Conservation (phyloP, 2,113 vertebrate species). For the Sylvietta virens region DNA sequence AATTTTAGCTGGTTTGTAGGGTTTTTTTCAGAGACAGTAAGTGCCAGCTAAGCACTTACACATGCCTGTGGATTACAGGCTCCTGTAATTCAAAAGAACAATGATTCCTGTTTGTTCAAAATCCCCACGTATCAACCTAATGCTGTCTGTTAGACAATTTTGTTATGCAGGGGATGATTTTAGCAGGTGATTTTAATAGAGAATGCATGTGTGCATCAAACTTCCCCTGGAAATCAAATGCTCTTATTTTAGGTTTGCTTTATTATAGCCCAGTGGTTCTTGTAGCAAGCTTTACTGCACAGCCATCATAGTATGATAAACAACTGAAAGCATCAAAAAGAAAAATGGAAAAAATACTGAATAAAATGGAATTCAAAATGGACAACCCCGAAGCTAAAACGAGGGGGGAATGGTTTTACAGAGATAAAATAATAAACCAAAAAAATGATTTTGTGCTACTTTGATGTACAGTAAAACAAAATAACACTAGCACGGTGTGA, state of each 20-base stretch:
- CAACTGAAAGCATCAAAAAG: neutral
- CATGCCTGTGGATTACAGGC: neutral
- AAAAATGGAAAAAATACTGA: neutral
- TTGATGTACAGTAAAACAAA: conserved; percentile 59
- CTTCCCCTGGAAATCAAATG: neutral
- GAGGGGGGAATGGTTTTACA: neutral
- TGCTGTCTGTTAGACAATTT: neutral
- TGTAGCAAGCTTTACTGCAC: neutral
- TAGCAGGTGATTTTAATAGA: neutral
- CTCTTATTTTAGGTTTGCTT: neutral
- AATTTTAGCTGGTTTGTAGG: neutral
- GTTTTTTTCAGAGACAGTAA: neutral
- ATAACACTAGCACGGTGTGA: conserved; percentile 19
- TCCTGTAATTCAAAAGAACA: neutral
- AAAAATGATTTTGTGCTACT: conserved; percentile 44
- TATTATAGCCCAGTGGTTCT: neutral
- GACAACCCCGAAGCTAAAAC: neutral
- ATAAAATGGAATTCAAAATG: conserved; percentile 27
- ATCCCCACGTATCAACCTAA: neutral
- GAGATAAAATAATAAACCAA: conserved; percentile 53
- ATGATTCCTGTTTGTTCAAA: neutral
- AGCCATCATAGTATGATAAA: neutral
- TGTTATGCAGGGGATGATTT: neutral
- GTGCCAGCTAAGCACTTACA: neutral
- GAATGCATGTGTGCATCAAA: neutral